Base-by-base conservation (phyloP, 2,888 invertebrate genomes). In the Gibbula magus region DNA sequence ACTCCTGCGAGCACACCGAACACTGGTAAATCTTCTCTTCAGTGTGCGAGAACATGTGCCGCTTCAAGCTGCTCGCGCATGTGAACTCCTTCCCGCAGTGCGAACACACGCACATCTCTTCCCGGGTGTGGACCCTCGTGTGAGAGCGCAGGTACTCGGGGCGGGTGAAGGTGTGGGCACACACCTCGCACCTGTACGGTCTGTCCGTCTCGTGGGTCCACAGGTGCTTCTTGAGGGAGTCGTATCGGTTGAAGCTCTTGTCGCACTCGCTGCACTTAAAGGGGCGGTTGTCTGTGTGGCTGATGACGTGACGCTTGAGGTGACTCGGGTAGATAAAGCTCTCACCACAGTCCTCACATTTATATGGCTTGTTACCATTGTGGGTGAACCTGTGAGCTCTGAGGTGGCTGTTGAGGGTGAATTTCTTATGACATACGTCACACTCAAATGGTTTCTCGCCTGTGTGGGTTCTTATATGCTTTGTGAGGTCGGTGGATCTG, bases 381-480 rank as follows among this genome's bases (percentile, higher is more conserved):
- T 61, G 61, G 0, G 29, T 61, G 8, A 61, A 61, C 25, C 29
- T 61, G 61, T 61, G 61, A 25, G 61, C 61, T 61, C 61, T 20
- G 4, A 61, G 29, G 4, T 61, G 61, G 29, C 61, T 61, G 29
- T 61, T 61, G 13, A 61, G 29, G 61, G 61, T 61, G 16, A 61
- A 61, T 22, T 61, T 61, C 61, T 61, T 61, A 18, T 61, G 61
- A n/a, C 61, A 61, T n/a, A 61, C 29, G 25, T 61, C 61, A 61
- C 61, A 61, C 25, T 61, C 61, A 61, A 61, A 61, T 25, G 61
- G 61, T 18, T 61, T 61, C 61, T 61, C 61, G 4, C 61, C 61
- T 25, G 61, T 61, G n/a, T 61, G 61, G 22, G 29, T 61, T 13
- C 61, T 25, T 13, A 61, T 18, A 61, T 61, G 61, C n/a, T 61